A percentile compares a stretch with the other conserved stretches of the same genome.
phyloP scores from a whole-genome alignment of 2,113 vertebrate genomes.

The Pelvicachromis taeniatus region DNA sequence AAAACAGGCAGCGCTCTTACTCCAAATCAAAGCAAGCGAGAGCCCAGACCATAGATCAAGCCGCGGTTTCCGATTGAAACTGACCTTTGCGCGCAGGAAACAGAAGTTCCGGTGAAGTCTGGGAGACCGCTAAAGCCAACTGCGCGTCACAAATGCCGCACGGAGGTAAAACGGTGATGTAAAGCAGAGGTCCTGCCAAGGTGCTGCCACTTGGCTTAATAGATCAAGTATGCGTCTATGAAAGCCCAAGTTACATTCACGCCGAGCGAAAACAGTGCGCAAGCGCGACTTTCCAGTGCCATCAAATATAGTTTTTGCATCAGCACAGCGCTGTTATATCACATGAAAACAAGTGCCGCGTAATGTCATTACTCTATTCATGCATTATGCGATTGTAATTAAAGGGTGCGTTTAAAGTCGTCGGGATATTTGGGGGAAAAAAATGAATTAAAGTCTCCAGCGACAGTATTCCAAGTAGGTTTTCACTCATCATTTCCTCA shows the following conservation, averaged over 20 bases:
- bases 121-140: background rate
- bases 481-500: background rate
- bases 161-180: background rate
- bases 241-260: background rate
- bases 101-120: conserved; percentile 23
- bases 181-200: background rate
- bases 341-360: background rate
- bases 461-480: background rate
- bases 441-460: background rate
- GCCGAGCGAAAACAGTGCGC: background rate
- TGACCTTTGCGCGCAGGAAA: conserved; percentile 20
- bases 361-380: background rate
- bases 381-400: background rate
- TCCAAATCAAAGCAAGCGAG: background rate
- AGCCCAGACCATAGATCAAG: background rate
- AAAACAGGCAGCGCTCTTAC: background rate
- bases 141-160: background rate
- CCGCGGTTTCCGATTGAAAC: conserved; percentile 29
- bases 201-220: background rate
- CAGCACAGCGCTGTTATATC: background rate
- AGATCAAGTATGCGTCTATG: background rate
- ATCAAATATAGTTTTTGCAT: background rate
- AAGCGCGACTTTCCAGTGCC: background rate
- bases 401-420: background rate
- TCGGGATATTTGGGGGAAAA: background rate